Evolutionary conservation across 2,113 vertebrate species (phyloP).

Genomic region (Emydocephalus ijimae): DNA sequence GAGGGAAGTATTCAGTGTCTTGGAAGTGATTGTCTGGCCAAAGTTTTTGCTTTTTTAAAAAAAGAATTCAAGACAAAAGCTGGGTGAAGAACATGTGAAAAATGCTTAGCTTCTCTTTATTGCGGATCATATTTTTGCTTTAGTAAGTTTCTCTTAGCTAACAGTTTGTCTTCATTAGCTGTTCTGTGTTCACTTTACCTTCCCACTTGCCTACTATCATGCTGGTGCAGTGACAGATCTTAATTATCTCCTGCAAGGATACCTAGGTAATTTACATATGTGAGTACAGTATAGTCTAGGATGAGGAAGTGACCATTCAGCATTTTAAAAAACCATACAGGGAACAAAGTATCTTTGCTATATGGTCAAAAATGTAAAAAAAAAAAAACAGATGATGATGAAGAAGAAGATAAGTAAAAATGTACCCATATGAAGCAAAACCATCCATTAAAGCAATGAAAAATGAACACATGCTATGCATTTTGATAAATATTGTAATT

Average conservation of each 20-base stretch:
- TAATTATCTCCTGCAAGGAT: background rate
- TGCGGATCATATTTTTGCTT: background rate
- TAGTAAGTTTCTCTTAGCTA: background rate
- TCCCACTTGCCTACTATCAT: fast-evolving
- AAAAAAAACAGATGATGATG: background rate
- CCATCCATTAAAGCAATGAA: background rate
- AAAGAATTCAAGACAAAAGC: background rate
- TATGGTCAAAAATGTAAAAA: background rate
- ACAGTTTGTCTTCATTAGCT: background rate
- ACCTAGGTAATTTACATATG: background rate
- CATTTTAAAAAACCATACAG: background rate
- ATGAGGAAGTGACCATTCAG: background rate
- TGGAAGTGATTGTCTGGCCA: background rate
- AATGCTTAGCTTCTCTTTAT: background rate
- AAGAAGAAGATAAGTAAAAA: background rate
- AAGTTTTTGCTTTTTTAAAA: background rate
- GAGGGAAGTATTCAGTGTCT: background rate
- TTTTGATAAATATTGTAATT: background rate
- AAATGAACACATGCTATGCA: background rate
- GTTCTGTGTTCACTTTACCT: fast-evolving
- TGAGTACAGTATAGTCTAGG: background rate
- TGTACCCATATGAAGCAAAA: background rate
- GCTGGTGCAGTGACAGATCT: background rate
- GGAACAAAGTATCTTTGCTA: background rate
- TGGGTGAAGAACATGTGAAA: background rate